Base-by-base conservation (phyloP, 2,888 invertebrate genomes). In the Eupithecia exiguata region DNA sequence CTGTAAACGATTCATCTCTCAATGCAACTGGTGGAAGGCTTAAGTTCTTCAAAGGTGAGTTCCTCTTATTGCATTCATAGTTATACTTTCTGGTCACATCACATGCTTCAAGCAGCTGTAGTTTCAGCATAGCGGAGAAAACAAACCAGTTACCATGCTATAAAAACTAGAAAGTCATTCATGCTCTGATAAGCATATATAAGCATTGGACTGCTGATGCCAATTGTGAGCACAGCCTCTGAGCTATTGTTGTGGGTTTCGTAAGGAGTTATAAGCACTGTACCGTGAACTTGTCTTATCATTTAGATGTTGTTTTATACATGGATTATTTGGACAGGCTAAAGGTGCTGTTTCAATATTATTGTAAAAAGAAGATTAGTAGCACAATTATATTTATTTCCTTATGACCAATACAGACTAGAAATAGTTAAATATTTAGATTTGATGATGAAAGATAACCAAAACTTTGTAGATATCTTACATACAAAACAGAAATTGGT, bases 41-140 rank as follows among this genome's bases (percentile, higher is more conserved):
- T 82, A 97, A 97, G 90, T 97, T 97, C 92, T 97, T 97, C 90
- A 97, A 97, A 95, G 96, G 96, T 96, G 87, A 88, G 90, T 91
- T 76, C 74, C 75, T 79, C 76, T 80, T 72, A 75, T 76, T 77
- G 65, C 75, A 80, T 78, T 77, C 70, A 77, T 72, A 71, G 73
- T 74, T 68, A 16, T 70, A 74, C 65, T 71, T 71, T 46, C 36
- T 38, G 69, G 30, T 18, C 61, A 40, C 63, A 68, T 61, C 5
- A 35, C 21, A 70, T 43, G 63, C 1, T 66, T 30, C 62, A 62
- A 80, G 70, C 72, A 72, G 58, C 70, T 67, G 69, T 61, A 75
- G 76, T 72, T 71, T 69, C 63, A 69, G 68, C 62, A 71, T 58
- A 72, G 74, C 77, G 74, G 74, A 75, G 77, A 71, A 78, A 74